phyloP scores from a whole-genome alignment of 2,888 invertebrate species.

The Oligia latruncula region DNA sequence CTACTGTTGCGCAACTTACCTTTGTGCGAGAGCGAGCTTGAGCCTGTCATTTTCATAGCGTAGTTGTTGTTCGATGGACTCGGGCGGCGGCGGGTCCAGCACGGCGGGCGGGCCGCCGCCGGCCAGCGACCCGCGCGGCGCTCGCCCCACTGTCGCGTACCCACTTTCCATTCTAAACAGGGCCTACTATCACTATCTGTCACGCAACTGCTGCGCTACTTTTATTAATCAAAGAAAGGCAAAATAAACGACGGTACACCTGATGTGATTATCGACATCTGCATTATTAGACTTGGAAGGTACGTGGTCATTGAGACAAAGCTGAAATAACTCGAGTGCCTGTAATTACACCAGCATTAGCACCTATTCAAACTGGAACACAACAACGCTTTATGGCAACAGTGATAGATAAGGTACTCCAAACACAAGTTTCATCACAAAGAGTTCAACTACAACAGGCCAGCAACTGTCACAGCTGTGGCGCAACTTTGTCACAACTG shows the following conservation, averaged over 20 bases:
- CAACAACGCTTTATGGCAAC: slow-evolving; percentile 8
- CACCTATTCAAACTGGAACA: neutral
- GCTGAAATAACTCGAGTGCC: neutral
- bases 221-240: neutral
- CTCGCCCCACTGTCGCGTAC: slow-evolving; percentile 77
- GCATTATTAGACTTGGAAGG: neutral
- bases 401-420: too few relatives aligned
- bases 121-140: slow-evolving; percentile 73
- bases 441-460: neutral
- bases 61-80: slow-evolving; percentile 90
- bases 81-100: slow-evolving; percentile 86
- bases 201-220: slow-evolving; percentile 22
- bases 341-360: neutral
- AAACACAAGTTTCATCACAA: neutral
- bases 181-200: slow-evolving; percentile 43
- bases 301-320: neutral
- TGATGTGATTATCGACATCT: neutral
- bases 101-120: slow-evolving; percentile 58
- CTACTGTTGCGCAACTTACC: slow-evolving; percentile 83
- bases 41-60: slow-evolving; percentile 98
- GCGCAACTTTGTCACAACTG: neutral
- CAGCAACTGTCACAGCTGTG: neutral
- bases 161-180: slow-evolving; percentile 69
- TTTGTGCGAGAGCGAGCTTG: slow-evolving; percentile 95
- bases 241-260: neutral